Evolutionary conservation across 35 echinoderm and acorn worm species (phyloP), one percentile per base, ranked within the genome.

Genomic region (Diadema setosum): DNA sequence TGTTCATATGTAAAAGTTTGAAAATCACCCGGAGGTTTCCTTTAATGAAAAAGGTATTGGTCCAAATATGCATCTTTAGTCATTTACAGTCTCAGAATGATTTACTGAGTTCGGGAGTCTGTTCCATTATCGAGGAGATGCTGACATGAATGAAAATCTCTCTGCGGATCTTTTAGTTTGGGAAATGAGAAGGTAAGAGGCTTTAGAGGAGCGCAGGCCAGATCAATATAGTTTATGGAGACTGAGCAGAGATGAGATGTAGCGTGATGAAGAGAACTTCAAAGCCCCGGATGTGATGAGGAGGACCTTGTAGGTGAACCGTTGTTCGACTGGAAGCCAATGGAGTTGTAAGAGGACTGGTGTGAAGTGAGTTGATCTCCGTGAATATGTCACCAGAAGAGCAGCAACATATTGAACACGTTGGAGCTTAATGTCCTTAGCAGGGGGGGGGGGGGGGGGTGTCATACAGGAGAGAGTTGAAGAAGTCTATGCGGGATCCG

Each of bases 401-500:
- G 83, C 56, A 40, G 83, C 32, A 16, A 56, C 75, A 45, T 81
- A 81, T 43, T 89, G 75, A 3, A 89, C 50, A 55, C 11, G 34
- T 59, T 81, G 87, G 5, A 81, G 70, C 24, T 48, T 26, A 31
- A 39, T 25, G 24, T 81, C 57, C 14, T 89, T 18, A 1, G 1
- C 29, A 8, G 35, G 46, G 17, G n/a, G n/a, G n/a, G n/a, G n/a
- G n/a, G n/a, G n/a, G n/a, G n/a, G 87, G 87, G 4, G 81, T 31
- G 46, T 70, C 70, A 35, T 25, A 5, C 32, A 89, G 55, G 25
- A 89, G 87, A 58, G 42, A 55, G 49, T 89, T 89, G 56, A 64
- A 89, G 48, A 27, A 59, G 48, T 89, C 73, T 63, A 89, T 80
- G 44, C 75, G 70, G 32, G 73, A 89, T 12, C 70, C 81, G 17